Evolutionary conservation across 2,113 vertebrate genomes (phyloP), one percentile per base, ranked within the genome.

Genomic region (Phodopus roborovskii): DNA sequence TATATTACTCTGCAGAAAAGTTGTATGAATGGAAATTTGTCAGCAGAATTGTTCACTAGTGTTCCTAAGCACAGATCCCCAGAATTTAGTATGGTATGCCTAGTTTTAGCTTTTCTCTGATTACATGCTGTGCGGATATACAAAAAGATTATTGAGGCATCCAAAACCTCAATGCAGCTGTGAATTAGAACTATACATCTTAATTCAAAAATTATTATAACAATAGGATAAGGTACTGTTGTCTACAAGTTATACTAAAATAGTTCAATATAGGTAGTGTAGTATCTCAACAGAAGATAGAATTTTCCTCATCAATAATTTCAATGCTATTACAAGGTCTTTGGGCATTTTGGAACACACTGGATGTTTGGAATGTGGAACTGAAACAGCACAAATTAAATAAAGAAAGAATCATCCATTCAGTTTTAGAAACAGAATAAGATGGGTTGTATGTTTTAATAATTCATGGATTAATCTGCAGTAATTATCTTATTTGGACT

Each of bases 111-210:
- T 22, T 45, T 95, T 92, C 77, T 93, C 48, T 92, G 24, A 91
- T 60, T 85, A 77, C 83, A 13, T 78, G 5, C 56, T 83, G 0
- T 78, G 15, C 73, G 4, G 7, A 22, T 7, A 93, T 68, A 77
- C 2, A 56, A 22, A 56, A 22, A 91, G 64, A 79, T 88, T 77
- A 70, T 56, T 87, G 19, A 70, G 60, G 62, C 36, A 11, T 84
- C 45, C 58, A 86, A 79, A 82, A 9, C 24, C 16, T 91, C 17
- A 17, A 5, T 30, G 19, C 48, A 73, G 62, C 58, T 93, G 73
- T 95, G n/a, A 96, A 90, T 50, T 79, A 78, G 4, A 5, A 94
- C 42, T 95, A 88, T 39, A 79, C 58, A 19, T 7, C 16, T 19
- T 85, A 39, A 5, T n/a, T n/a, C n/a, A 94, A 91, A 88, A 48